These are phyloP conservation scores for Lapara coniferarum DNA, from an alignment of 2,888 invertebrate species.

Conservation along the genomic window DNA sequence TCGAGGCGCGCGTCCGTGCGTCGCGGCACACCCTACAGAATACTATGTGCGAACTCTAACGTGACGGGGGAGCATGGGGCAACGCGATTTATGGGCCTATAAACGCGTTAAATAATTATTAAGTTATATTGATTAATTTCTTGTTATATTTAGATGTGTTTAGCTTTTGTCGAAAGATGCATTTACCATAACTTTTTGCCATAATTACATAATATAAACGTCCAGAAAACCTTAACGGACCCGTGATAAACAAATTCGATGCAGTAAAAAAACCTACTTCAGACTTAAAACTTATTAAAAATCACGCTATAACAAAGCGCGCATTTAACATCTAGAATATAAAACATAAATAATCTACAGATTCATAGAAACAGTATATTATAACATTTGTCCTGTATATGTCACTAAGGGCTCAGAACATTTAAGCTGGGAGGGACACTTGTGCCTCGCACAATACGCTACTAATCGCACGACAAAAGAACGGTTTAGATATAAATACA, in stretches of 20 bases:
- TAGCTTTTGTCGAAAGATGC: neutral
- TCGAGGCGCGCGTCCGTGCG: slow-evolving; percentile 62
- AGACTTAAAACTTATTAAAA: too few species aligned
- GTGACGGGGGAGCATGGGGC: slow-evolving; percentile 9
- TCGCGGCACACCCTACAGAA: slow-evolving; percentile 33
- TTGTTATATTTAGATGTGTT: neutral
- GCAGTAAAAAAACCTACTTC: too few species aligned
- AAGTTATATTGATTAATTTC: slow-evolving; percentile 9
- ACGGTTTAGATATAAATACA: slow-evolving; percentile 81
- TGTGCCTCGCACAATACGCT: slow-evolving; percentile 67
- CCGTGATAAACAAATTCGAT: too few species aligned
- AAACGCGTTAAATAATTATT: slow-evolving; percentile 17
- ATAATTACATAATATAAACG: too few species aligned
- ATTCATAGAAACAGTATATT: neutral
- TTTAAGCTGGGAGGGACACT: slow-evolving; percentile 58
- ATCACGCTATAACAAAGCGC: too few species aligned
- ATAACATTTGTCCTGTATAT: neutral
- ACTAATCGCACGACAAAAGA: slow-evolving; percentile 80
- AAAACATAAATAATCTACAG: neutral
- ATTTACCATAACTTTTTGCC: too few species aligned
- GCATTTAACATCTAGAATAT: too few species aligned
- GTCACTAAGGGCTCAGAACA: slow-evolving; percentile 34
- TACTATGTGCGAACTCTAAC: slow-evolving; percentile 11
- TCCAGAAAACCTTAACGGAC: too few species aligned
- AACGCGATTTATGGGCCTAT: slow-evolving; percentile 1